These are phyloP conservation scores for Drosophila repleta DNA, from an alignment of 1,140 invertebrate species.

Conservation along the genomic window DNA sequence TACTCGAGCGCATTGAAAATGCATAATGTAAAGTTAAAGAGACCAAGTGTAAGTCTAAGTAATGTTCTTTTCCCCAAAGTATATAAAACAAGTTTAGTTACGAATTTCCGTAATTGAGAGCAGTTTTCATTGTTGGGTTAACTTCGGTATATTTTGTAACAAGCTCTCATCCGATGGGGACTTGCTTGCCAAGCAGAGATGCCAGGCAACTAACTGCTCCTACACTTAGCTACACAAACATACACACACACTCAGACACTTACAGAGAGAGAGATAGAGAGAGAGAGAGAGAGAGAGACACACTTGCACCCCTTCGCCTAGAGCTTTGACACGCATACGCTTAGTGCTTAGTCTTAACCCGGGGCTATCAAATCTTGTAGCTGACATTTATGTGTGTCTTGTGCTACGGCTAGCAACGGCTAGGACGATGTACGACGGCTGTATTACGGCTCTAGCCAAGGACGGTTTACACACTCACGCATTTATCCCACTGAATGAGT, in stretches of 20 bases:
- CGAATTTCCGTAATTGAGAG: constrained; percentile 10
- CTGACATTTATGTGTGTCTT: constrained; percentile 79
- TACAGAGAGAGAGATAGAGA: too few relatives aligned
- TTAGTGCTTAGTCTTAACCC: constrained; percentile 70
- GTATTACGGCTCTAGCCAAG: constrained; percentile 56
- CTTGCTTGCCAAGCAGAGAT: constrained; percentile 12
- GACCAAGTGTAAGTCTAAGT: background rate
- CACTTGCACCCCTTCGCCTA: constrained; percentile 1
- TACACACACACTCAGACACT: background rate
- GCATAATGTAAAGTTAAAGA: constrained; percentile 14
- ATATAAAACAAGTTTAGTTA: constrained; percentile 3
- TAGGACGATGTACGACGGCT: constrained; percentile 14
- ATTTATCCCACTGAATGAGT: constrained; percentile 10
- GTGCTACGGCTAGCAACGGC: too few relatives aligned
- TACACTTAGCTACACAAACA: constrained; percentile 20
- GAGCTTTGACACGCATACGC: constrained; percentile 63
- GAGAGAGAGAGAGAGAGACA: too few relatives aligned
- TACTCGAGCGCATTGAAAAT: constrained; percentile 1
- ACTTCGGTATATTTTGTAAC: constrained; percentile 4
- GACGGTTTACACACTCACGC: constrained; percentile 6
- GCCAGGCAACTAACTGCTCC: constrained; percentile 18
- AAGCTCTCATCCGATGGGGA: constrained; percentile 5
- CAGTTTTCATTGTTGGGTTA: constrained; percentile 1
- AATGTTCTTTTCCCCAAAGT: background rate
- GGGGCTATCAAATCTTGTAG: constrained; percentile 74